These are phyloP conservation scores for Apis mellifera DNA, from an alignment of 1,140 invertebrate genomes.

Conservation along the genomic window Amel_HAv3.1 CM009931.2:17950501-17951000, in stretches of 20 bases:
- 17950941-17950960: not conserved
- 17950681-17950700: too few species aligned
- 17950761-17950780: not conserved
- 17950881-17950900: not conserved
- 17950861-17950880: not conserved
- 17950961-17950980: too few species aligned
- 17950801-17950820: slow-evolving; percentile 12
- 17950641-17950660: not conserved
- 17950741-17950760: too few species aligned
- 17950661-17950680: too few species aligned
- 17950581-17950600: not conserved
- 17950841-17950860: slow-evolving; percentile 2
- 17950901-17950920: too few species aligned
- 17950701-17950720: too few species aligned
- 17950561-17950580: not conserved
- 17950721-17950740: too few species aligned
- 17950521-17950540: not conserved
- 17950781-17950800: slow-evolving; percentile 24
- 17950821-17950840: slow-evolving; percentile 26
- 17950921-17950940: not conserved
- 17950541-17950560: not conserved
- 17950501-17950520: not conserved
- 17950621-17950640: not conserved
- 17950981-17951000: too few species aligned
- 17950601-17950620: not conserved